Conservation (phyloP, 2,113 vertebrate species). For the Scalopus aquaticus region DNA sequence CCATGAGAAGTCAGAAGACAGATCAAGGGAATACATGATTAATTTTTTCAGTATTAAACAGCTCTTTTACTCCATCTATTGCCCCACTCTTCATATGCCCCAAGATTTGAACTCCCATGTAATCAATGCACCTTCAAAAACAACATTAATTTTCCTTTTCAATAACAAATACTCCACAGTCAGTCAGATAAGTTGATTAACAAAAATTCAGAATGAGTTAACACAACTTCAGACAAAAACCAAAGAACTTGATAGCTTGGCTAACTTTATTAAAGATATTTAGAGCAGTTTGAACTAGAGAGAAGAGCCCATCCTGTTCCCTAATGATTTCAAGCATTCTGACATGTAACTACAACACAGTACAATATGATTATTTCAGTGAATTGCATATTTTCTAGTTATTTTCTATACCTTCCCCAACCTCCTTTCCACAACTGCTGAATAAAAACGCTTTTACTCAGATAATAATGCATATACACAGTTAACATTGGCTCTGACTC, state of each 20-base stretch:
- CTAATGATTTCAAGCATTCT: neutral
- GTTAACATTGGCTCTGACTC: neutral
- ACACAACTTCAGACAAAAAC: neutral
- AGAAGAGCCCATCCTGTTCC: neutral
- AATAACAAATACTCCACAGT: neutral
- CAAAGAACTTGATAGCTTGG: neutral
- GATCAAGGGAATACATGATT: neutral
- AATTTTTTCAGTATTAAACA: neutral
- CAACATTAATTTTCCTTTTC: neutral
- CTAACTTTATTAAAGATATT: neutral
- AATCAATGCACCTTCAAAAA: neutral
- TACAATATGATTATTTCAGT: neutral
- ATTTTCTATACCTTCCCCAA: neutral
- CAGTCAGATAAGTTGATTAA: neutral
- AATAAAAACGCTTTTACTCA: neutral
- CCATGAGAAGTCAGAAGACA: neutral
- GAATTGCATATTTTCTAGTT: neutral
- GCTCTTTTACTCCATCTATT: neutral
- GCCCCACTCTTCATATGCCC: neutral
- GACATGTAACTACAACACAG: neutral
- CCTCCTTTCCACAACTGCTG: neutral
- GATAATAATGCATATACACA: neutral
- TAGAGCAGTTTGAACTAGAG: neutral
- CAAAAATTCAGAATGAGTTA: conserved; percentile 30
- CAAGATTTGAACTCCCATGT: neutral